phyloP scores from a whole-genome alignment of 2,113 vertebrate species.

The Cettia cetti region DNA sequence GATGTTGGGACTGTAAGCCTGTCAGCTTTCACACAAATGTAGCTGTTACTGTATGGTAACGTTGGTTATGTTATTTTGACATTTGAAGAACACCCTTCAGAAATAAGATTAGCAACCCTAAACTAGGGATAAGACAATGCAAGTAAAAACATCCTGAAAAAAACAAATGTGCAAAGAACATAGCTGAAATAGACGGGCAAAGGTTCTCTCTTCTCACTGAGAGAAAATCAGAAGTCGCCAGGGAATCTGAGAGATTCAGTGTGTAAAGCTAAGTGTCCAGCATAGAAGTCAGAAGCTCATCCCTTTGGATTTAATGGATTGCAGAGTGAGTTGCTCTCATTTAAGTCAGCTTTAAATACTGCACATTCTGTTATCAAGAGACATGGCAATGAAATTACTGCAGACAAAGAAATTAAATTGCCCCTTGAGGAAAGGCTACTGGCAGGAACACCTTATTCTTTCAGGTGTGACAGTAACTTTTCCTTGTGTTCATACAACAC shows the following conservation, averaged over 20 bases:
- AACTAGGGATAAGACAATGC: background rate
- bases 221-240: background rate
- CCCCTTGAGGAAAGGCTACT: background rate
- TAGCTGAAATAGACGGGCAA: background rate
- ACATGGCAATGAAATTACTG: background rate
- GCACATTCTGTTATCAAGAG: background rate
- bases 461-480: background rate
- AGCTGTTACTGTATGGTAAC: background rate
- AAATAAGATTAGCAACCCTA: background rate
- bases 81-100: background rate
- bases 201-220: background rate
- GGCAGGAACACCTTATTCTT: background rate
- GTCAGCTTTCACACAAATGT: background rate
- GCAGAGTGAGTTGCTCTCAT: background rate
- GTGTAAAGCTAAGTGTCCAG: background rate
- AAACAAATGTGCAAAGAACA: background rate
- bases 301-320: background rate
- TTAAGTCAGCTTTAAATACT: constrained; percentile 8
- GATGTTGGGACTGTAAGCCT: background rate
- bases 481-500: background rate
- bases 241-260: background rate
- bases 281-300: background rate
- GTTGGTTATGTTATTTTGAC: background rate
- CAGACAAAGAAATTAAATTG: background rate
- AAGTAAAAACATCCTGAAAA: background rate